Evolutionary conservation across 2,797 vertebrate genomes (phyloP).

Genomic region (Phalloptychus januarius): DNA sequence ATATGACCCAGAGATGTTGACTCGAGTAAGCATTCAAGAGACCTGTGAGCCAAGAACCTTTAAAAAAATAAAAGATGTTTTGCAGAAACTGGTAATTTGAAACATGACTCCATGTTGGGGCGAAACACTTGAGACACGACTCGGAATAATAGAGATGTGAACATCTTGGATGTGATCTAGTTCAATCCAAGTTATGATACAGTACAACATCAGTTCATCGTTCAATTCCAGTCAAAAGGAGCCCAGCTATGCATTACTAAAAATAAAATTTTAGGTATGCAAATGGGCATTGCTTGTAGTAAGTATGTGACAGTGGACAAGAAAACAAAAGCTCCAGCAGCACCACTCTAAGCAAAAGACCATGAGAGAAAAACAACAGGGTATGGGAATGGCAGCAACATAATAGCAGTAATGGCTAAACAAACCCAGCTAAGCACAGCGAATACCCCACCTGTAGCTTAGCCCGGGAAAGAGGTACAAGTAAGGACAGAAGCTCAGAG

Average conservation of each 20-base stretch:
- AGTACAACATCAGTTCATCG: background rate
- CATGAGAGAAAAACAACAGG: background rate
- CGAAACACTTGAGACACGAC: no score
- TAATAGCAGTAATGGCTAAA: background rate
- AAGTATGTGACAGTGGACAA: background rate
- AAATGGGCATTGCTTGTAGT: background rate
- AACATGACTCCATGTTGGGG: no score
- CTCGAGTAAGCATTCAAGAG: background rate
- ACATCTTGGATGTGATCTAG: no score
- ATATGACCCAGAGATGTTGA: background rate
- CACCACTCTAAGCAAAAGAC: background rate
- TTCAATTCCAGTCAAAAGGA: background rate
- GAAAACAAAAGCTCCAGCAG: background rate
- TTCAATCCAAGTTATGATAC: background rate
- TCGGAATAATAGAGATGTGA: no score
- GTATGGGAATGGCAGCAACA: background rate
- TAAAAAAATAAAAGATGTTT: no score
- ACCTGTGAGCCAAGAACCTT: no score
- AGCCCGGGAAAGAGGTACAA: background rate
- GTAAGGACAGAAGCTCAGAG: no score
- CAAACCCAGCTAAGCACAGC: no score
- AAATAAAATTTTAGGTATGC: no score
- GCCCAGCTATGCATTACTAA: background rate
- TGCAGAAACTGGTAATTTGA: no score
- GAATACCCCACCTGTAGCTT: background rate